phyloP scores from a whole-genome alignment of 2,113 vertebrate genomes.

The Istiophorus platypterus region DNA sequence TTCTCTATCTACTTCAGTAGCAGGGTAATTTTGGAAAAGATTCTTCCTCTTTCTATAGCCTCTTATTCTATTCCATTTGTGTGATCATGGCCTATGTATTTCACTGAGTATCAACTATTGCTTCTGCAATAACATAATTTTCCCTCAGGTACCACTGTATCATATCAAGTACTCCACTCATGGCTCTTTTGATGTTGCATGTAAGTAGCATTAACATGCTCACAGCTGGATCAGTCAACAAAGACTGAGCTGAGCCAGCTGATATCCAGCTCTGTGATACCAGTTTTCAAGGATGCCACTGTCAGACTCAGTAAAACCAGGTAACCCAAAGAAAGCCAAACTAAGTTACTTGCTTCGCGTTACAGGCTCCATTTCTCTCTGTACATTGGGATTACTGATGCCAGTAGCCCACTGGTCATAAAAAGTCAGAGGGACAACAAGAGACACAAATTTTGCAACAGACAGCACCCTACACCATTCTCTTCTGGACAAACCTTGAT shows the following conservation, averaged over 20 bases:
- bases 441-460: slow-evolving; percentile 11
- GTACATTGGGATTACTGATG: slow-evolving; percentile 23
- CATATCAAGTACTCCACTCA: not conserved
- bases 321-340: not conserved
- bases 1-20: not conserved
- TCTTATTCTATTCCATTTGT: not conserved
- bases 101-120: not conserved
- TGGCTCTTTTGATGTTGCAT: slow-evolving; percentile 3
- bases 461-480: not conserved
- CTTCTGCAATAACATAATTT: not conserved
- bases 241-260: not conserved
- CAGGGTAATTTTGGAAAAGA: not conserved
- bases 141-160: not conserved
- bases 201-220: not conserved
- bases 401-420: slow-evolving; percentile 60
- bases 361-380: slow-evolving; percentile 19
- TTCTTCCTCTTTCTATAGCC: not conserved
- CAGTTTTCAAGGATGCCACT: not conserved
- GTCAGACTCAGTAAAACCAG: not conserved
- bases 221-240: not conserved
- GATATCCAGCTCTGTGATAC: not conserved
- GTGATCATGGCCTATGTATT: not conserved
- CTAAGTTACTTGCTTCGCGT: not conserved
- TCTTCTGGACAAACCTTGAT: slow-evolving; percentile 1
- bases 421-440: slow-evolving; percentile 6